Percentiles rank a stretch among this genome's conserved stretches.
Conservation (phyloP, 2,113 vertebrate species). For the Danionella cerebrum region DNA sequence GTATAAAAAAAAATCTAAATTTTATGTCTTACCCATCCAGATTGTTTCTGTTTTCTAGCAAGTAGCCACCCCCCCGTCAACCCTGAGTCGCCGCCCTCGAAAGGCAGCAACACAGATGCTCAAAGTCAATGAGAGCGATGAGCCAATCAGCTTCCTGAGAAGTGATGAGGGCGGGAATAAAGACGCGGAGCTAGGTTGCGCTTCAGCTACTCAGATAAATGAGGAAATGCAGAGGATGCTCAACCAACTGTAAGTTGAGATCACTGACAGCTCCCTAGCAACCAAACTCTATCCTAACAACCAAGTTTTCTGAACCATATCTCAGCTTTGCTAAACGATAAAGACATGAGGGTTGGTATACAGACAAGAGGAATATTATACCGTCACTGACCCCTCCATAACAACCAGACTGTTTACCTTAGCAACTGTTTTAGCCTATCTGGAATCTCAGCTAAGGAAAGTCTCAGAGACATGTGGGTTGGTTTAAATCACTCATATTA, state of each 20-base stretch:
- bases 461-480: too few species aligned
- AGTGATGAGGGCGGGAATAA: conserved; percentile 54
- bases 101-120: conserved; percentile 42
- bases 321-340: too few species aligned
- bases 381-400: too few species aligned
- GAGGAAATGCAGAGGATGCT: conserved; percentile 96
- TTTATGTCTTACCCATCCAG: neutral
- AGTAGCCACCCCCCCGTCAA: conserved; percentile 58
- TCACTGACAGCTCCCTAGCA: too few species aligned
- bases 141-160: conserved; percentile 50
- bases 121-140: conserved; percentile 50
- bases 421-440: too few species aligned
- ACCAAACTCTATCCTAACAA: too few species aligned
- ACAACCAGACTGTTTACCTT: too few species aligned
- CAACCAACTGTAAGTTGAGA: conserved; percentile 81
- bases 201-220: conserved; percentile 75
- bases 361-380: too few species aligned
- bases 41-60: conserved; percentile 27
- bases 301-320: too few species aligned
- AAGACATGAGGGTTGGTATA: too few species aligned
- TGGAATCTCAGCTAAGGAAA: too few species aligned
- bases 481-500: too few species aligned
- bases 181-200: conserved; percentile 69
- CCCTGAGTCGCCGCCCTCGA: conserved; percentile 43
- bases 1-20: neutral